These are phyloP conservation scores for Mungos mungo DNA, from an alignment of 2,113 vertebrate species.

Conservation along the genomic window DNA sequence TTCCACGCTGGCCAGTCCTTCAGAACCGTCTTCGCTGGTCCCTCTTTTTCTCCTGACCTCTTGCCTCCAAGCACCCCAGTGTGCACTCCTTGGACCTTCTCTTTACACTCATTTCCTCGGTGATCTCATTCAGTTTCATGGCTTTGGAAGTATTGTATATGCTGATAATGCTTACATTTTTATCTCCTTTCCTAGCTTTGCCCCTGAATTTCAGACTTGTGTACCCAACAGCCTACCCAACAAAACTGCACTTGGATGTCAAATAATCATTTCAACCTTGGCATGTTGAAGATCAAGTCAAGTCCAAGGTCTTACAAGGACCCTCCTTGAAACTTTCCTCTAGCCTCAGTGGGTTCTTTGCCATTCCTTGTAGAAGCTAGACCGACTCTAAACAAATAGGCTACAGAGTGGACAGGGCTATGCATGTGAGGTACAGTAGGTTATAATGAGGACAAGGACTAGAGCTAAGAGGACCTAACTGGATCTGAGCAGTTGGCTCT, in stretches of 20 bases:
- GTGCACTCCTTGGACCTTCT: background rate
- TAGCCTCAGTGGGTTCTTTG: background rate
- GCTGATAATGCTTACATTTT: background rate
- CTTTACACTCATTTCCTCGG: background rate
- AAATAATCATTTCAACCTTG: background rate
- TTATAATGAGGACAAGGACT: background rate
- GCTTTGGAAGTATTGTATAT: conserved; percentile 11
- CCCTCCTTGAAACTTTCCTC: background rate
- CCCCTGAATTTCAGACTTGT: background rate
- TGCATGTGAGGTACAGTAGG: background rate
- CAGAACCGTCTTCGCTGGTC: accelerated
- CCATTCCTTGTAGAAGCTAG: background rate
- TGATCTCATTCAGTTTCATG: background rate
- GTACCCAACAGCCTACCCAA: background rate
- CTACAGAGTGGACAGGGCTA: background rate
- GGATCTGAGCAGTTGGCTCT: background rate
- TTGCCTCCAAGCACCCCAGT: background rate
- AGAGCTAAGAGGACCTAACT: background rate
- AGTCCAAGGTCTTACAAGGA: background rate
- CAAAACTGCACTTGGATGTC: background rate
- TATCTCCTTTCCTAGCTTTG: background rate
- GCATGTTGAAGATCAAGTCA: background rate
- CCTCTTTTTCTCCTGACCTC: background rate
- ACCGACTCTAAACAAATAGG: background rate
- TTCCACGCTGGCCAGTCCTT: background rate